Conservation (phyloP, 2,888 invertebrate genomes). For the Dendrolimus pini region DNA sequence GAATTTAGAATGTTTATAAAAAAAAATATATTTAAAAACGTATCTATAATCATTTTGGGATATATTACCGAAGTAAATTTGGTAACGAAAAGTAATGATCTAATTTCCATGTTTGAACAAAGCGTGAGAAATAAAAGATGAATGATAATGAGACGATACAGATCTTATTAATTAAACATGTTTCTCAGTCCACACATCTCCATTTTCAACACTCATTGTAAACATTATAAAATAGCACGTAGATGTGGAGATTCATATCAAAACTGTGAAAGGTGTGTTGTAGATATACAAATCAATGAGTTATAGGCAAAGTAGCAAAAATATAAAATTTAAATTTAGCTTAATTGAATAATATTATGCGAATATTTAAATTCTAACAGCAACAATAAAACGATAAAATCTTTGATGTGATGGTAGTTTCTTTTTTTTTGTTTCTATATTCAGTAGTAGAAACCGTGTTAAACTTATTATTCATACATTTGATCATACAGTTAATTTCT, state of each 20-base stretch:
- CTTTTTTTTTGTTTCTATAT: too few species aligned
- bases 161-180: slow-evolving; percentile 63
- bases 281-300: background rate
- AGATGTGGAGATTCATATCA: background rate
- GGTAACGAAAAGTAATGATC: slow-evolving; percentile 23
- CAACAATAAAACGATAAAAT: slow-evolving; percentile 1
- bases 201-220: slow-evolving; percentile 43
- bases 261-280: background rate
- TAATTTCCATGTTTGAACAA: slow-evolving; percentile 26
- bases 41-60: slow-evolving; percentile 3
- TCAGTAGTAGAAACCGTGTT: background rate
- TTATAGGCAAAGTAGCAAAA: background rate
- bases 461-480: background rate
- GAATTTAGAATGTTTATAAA: too few species aligned
- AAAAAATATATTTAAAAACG: background rate
- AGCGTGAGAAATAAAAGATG: slow-evolving; percentile 44
- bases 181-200: slow-evolving; percentile 67
- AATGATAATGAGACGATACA: slow-evolving; percentile 47
- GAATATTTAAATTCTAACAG: slow-evolving; percentile 13
- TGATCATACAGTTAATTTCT: slow-evolving; percentile 6
- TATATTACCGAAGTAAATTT: slow-evolving; percentile 18
- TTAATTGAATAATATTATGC: slow-evolving; percentile 9
- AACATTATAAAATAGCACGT: background rate
- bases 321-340: too few species aligned
- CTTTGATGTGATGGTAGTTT: slow-evolving; percentile 3